Evolutionary conservation across 2,797 vertebrate species (phyloP), one percentile per base, ranked within the genome.

Genomic region (Kryptolebias ocellatus): DNA sequence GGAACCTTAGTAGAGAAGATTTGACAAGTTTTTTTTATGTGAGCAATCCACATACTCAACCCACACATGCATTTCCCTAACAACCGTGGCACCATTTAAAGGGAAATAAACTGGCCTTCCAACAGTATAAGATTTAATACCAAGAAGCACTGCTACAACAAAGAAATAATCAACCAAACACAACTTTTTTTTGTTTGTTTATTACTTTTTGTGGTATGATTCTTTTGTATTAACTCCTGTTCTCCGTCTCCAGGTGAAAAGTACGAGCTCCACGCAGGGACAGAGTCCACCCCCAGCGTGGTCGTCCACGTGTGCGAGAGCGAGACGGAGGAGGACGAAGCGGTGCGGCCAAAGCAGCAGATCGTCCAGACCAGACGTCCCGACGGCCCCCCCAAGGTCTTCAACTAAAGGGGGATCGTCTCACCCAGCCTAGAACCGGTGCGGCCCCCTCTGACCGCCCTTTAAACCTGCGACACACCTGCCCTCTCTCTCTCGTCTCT

Each of bases 271-370:
- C 97, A 99, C 0, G 96, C 98, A 0, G 98, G 98, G 28, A 99
- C 97, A 0, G 98, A 98, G 79, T 98, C 96, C 3, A 99, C 98
- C 4, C 98, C 98, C 2, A 99, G 98, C 1, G 97, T 99, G 27
- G 97, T 99, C 0, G 97, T 99, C 64, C 98, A 99, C 2, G 97
- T 99, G 80, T 99, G 98, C 1, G 98, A 99, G 83, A 98, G 96
- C 2, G 94, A 95, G 81, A 87, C 88, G 0, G 97, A 98, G 85
- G 96, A 96, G 0, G 94, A 94, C 1, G 96, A 96, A 58, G 96
- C 96, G 67, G 96, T 93, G 4, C 95, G 95, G 62, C 94, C 96
- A 78, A 96, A 94, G 78, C 96, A 95, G 91, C 97, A 97, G 92
- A 98, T 99, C 28, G 90, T 96, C 70, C 98, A 97, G 93, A 99